Conservation (phyloP, 2,888 invertebrate genomes). For the Uropetala carovei region DNA sequence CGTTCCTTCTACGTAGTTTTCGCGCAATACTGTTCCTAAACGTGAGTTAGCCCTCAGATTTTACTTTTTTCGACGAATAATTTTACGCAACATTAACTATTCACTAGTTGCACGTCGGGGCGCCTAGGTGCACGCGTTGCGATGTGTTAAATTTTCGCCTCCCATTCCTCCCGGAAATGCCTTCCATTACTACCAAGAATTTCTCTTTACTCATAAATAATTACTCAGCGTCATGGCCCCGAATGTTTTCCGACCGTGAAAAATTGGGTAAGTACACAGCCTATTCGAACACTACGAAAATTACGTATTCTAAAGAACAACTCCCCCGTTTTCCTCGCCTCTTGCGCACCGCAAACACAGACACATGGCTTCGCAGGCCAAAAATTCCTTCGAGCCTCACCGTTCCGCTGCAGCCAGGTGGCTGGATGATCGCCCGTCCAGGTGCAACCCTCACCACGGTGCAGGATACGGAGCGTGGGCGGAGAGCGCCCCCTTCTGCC, state of each 20-base stretch:
- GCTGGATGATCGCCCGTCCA: neutral
- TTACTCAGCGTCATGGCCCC: neutral
- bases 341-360: neutral
- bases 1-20: too few relatives aligned
- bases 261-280: neutral
- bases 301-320: conserved; percentile 14
- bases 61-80: too few relatives aligned
- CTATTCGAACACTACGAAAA: neutral
- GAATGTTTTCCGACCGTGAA: neutral
- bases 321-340: neutral
- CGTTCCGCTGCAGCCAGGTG: conserved; percentile 16
- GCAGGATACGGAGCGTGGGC: neutral
- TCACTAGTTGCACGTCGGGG: too few relatives aligned
- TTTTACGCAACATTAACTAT: too few relatives aligned
- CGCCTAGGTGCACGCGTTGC: too few relatives aligned
- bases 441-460: neutral
- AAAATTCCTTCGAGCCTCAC: neutral
- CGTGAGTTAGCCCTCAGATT: too few relatives aligned
- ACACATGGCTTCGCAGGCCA: neutral
- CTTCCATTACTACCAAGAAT: neutral
- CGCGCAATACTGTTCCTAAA: too few relatives aligned
- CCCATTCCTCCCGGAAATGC: neutral
- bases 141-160: neutral
- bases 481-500: neutral
- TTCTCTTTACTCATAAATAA: neutral